Percentiles rank a stretch among this genome's conserved stretches.
These are phyloP conservation scores for Geopemphigus sp. DNA, from an alignment of 1,140 invertebrate species.

Conservation along the genomic window DNA sequence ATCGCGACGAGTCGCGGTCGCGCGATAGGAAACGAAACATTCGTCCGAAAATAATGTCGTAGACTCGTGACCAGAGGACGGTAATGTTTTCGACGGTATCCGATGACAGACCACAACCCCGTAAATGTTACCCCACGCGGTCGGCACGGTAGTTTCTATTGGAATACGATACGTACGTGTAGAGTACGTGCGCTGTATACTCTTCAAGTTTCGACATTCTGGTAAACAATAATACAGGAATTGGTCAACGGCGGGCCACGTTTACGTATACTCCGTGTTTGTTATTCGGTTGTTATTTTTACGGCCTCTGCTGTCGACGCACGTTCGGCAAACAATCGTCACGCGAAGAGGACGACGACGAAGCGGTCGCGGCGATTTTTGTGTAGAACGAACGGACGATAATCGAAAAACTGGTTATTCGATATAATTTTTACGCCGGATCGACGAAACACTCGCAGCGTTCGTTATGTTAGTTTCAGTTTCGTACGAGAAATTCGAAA, in stretches of 20 bases:
- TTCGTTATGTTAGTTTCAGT: too few relatives aligned
- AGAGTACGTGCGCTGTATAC: neutral
- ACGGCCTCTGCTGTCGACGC: too few relatives aligned
- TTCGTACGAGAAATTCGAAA: too few relatives aligned
- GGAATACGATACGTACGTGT: neutral
- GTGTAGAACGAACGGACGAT: neutral
- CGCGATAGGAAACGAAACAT: too few relatives aligned
- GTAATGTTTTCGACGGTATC: constrained; percentile 16
- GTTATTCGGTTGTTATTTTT: neutral
- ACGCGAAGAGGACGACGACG: neutral
- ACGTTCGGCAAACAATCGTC: neutral
- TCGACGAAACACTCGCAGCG: too few relatives aligned
- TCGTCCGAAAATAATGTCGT: neutral
- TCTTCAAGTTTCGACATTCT: neutral
- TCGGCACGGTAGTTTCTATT: constrained; percentile 1
- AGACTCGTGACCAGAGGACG: constrained; percentile 36
- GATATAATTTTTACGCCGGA: too few relatives aligned
- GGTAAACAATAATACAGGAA: constrained; percentile 2
- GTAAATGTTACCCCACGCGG: neutral
- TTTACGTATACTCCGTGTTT: neutral
- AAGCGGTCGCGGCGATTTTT: neutral
- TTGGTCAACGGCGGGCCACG: neutral
- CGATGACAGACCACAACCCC: constrained; percentile 10
- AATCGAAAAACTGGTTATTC: too few relatives aligned
- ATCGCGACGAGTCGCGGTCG: too few relatives aligned